phyloP scores from a whole-genome alignment of 1,140 invertebrate genomes.

The Drosophila nikananu region DNA sequence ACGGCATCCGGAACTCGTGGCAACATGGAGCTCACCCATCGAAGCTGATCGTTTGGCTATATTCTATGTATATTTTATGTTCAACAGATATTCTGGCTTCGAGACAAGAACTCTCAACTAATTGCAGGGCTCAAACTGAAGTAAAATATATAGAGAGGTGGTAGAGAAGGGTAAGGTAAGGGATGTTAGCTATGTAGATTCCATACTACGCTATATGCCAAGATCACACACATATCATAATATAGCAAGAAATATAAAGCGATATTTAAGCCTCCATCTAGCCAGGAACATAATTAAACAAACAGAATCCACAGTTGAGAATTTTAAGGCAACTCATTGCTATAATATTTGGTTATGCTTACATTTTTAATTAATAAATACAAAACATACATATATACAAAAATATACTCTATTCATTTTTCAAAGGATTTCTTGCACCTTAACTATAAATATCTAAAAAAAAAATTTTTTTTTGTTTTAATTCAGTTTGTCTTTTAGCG shows the following conservation, averaged over 20 bases:
- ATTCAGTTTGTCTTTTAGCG: background rate
- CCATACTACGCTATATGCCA: background rate
- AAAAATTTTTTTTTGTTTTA: background rate
- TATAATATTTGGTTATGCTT: background rate
- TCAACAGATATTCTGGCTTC: background rate
- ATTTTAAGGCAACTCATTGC: background rate
- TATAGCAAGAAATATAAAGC: no score
- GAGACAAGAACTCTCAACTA: background rate
- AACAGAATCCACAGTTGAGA: background rate
- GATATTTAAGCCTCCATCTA: no score
- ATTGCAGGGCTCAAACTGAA: background rate
- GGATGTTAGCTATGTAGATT: background rate
- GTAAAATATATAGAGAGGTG: no score
- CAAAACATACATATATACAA: no score
- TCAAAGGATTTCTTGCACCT: background rate
- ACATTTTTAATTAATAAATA: background rate
- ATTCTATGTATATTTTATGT: background rate
- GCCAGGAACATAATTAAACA: no score
- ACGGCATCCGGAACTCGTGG: slow-evolving; percentile 6
- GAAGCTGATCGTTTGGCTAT: slow-evolving; percentile 18
- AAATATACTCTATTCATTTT: background rate
- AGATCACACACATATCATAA: background rate
- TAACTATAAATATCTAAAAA: background rate
- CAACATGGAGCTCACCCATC: slow-evolving; percentile 14
- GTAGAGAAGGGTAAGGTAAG: background rate